A percentile compares a stretch with the other conserved stretches of the same genome.
Evolutionary conservation across 2,888 invertebrate genomes (phyloP).

Genomic region (Papilio protenor): DNA sequence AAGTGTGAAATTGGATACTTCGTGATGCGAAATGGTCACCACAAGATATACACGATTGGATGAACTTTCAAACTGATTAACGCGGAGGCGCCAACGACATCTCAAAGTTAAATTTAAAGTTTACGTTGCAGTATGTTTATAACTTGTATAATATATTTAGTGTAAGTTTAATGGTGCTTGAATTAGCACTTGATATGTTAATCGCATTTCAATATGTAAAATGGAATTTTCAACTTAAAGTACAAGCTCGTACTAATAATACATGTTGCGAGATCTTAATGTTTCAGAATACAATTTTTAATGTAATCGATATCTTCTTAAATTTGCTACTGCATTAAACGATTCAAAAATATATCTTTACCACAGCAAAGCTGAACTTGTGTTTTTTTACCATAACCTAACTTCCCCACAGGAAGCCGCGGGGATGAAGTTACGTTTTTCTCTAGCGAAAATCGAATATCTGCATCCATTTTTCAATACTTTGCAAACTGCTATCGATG

Average conservation of each 20-base stretch:
- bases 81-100: conserved; percentile 29
- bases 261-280: too few species aligned
- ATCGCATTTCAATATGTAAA: not conserved
- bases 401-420: conserved; percentile 65
- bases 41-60: conserved; percentile 44
- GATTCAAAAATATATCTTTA: conserved; percentile 68
- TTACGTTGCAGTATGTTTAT: not conserved
- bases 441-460: conserved; percentile 77
- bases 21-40: conserved; percentile 44
- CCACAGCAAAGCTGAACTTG: conserved; percentile 70
- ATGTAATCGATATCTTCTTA: not conserved
- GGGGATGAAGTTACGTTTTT: conserved; percentile 80
- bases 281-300: too few species aligned
- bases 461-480: conserved; percentile 78
- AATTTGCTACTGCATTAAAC: conserved; percentile 18
- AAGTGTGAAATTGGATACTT: conserved; percentile 70
- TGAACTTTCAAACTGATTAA: conserved; percentile 44
- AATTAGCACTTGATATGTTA: not conserved
- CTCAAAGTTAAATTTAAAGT: conserved; percentile 28
- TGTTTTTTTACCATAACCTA: conserved; percentile 71
- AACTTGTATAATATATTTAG: conserved; percentile 3
- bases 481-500: conserved; percentile 65
- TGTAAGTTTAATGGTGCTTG: not conserved
- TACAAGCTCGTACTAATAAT: not conserved
- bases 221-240: not conserved